These are phyloP conservation scores for Panopea generosa DNA, from an alignment of 2,888 invertebrate genomes.

Conservation along the genomic window DNA sequence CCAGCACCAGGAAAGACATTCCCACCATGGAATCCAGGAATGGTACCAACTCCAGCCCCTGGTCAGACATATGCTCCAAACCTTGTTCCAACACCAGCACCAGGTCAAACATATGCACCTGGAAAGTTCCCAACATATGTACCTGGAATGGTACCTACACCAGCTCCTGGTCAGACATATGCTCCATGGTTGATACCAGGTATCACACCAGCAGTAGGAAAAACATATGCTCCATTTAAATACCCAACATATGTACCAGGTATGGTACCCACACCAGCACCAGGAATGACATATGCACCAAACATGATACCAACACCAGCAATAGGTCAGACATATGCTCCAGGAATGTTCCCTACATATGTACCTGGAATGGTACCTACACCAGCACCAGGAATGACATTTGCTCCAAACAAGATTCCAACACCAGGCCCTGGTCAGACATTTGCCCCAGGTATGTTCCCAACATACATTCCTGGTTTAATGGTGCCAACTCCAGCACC, in stretches of 20 bases:
- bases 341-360: conserved; percentile 55
- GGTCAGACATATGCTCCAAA: conserved; percentile 43
- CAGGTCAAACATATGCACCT: conserved; percentile 36
- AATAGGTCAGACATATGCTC: conserved; percentile 50
- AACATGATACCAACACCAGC: conserved; percentile 54
- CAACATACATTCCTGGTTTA: conserved; percentile 62
- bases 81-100: conserved; percentile 42
- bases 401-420: conserved; percentile 58
- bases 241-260: conserved; percentile 64
- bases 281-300: conserved; percentile 44
- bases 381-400: conserved; percentile 62
- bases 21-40: conserved; percentile 51
- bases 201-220: conserved; percentile 53
- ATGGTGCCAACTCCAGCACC: conserved; percentile 63
- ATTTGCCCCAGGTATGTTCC: conserved; percentile 56
- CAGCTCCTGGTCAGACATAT: conserved; percentile 57
- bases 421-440: conserved; percentile 63
- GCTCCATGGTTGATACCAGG: conserved; percentile 53
- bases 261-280: conserved; percentile 52
- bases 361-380: conserved; percentile 63
- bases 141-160: conserved; percentile 54
- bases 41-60: conserved; percentile 65
- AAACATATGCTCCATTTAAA: conserved; percentile 56
- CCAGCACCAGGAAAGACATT: conserved; percentile 59
- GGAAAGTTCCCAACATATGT: conserved; percentile 35